Base-by-base conservation (phyloP, 2,888 invertebrate species). In the Aromia moschata region DNA sequence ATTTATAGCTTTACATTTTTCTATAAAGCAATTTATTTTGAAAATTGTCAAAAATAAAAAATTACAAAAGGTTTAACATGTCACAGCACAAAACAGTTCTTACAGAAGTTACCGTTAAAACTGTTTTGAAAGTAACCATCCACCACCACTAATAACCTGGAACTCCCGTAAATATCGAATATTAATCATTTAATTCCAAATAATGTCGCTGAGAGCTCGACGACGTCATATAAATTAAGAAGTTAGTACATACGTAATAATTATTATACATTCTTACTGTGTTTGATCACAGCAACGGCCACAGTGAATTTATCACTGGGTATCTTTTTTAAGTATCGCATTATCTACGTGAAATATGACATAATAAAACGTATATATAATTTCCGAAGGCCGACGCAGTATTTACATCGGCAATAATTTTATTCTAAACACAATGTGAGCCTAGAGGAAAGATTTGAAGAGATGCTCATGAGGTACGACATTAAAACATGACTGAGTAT, bases 391-490 rank as follows among this genome's bases (percentile, higher is more conserved):
- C 45, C n/a, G 12, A 31, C 17, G 31, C 16, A 45, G 16, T 45
- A 15, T 45, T 45, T 45, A 45, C 30, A 31, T 45, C 45, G n/a
- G 45, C 16, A 31, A 45, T 45, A 45, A 45, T 45, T 45, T 31
- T 14, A 45, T 45, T 45, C 45, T 45, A 44, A n/a, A 45, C 25
- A 45, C 45, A 45, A 45, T 45, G 25, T 45, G 15, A 4, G 45
- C 45, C 45, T n/a, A 31, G 15, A 45, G 31, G 45, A 31, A 45
- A 45, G 31, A 31, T 45, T 10, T 2, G 31, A 45, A 45, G 45
- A 45, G 15, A 31, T 45, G 16, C 31, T 45, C 31, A 45, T 45
- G 45, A 45, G n/a, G 45, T 45, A 45, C 31, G 45, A 45, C 31
- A 45, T 45, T 31, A 16, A 31, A 45, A 16, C 45, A 45, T 45